Evolutionary conservation across 23 tunicate genomes (phyloP), one percentile per base, ranked within the genome.

Genomic region (Styela clava): DNA sequence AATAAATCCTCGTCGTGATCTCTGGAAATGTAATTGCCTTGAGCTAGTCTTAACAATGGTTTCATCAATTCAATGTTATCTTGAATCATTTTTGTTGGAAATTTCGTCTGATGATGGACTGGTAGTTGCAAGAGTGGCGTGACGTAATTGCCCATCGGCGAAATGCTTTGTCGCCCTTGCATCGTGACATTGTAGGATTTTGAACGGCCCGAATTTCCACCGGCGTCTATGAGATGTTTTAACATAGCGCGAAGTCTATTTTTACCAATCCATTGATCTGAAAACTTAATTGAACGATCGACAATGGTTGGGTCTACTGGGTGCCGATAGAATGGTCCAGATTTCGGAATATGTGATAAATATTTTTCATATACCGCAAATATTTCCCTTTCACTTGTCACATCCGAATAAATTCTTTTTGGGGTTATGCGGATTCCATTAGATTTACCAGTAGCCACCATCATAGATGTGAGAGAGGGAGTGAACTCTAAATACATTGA

Each of bases 221-320:
- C 81, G 19, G 27, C 27, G 18, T 91, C 97, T 32, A 86, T 86
- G 27, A 92, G 36, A 37, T 92, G 97, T 68, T 92, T 92, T 18
- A 92, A 78, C 97, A 92, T 92, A 2, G 97, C 88, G 7, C 97
- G 83, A 0, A 92, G 79, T 25, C 97, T 78, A 73, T 92, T 92
- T 61, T 92, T 92, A 31, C 97, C 97, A 28, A 92, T 82, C 97
- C 91, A 92, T 69, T 92, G 97, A 37, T 92, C 97, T 2, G 91
- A 86, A 51, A 86, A 92, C 44, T 86, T 76, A 29, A 92, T 92
- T 19, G 97, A 92, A 9, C 88, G 35, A 69, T 92, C 97, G 27
- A 92, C 97, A 26, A 92, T 36, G 44, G 97, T 92, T 2, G 97
- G 97, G 26, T 86, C 91, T 28, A 88, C 92, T 2, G 91, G 91